Percentiles rank a stretch among this genome's conserved stretches.
Evolutionary conservation across 2,888 invertebrate species (phyloP).

Genomic region (Cheilosia vulpina): DNA sequence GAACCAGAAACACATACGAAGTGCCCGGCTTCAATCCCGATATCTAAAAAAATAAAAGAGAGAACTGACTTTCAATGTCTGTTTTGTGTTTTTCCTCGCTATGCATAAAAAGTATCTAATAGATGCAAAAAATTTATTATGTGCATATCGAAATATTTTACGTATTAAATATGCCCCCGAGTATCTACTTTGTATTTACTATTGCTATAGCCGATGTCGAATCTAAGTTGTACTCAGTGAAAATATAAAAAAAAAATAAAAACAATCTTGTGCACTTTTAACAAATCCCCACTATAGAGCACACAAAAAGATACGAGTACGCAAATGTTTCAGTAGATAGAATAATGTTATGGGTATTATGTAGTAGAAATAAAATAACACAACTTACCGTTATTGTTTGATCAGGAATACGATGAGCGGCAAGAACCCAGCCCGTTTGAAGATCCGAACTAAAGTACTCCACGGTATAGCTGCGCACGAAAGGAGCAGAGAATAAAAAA

Average conservation of each 20-base stretch:
- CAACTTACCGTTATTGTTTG: slow-evolving; percentile 87
- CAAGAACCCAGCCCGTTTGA: slow-evolving; percentile 90
- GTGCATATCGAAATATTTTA: slow-evolving; percentile 75
- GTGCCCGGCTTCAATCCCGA: slow-evolving; percentile 90
- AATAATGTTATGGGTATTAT: slow-evolving; percentile 57
- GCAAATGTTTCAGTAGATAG: slow-evolving; percentile 59
- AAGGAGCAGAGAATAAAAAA: slow-evolving; percentile 30
- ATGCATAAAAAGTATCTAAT: slow-evolving; percentile 58
- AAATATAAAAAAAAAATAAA: slow-evolving; percentile 19
- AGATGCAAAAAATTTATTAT: slow-evolving; percentile 69
- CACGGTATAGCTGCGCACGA: slow-evolving; percentile 87
- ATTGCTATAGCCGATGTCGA: slow-evolving; percentile 60
- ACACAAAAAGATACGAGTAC: slow-evolving; percentile 11
- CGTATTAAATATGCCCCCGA: slow-evolving; percentile 49
- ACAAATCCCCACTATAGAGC: slow-evolving; percentile 27
- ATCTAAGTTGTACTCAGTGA: slow-evolving; percentile 55
- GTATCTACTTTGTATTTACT: slow-evolving; percentile 2
- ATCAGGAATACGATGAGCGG: slow-evolving; percentile 87
- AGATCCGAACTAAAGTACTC: slow-evolving; percentile 91
- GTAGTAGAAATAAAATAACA: slow-evolving; percentile 60
- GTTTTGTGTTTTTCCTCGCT: slow-evolving; percentile 7
- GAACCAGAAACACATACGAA: slow-evolving; percentile 92
- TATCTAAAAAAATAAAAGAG: slow-evolving; percentile 82
- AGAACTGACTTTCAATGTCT: slow-evolving; percentile 49
- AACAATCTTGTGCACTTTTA: slow-evolving; percentile 26